Evolutionary conservation across 2,797 vertebrate genomes (phyloP), one percentile per base, ranked within the genome.

Genomic region (Chaetophractus vellerosus): DNA sequence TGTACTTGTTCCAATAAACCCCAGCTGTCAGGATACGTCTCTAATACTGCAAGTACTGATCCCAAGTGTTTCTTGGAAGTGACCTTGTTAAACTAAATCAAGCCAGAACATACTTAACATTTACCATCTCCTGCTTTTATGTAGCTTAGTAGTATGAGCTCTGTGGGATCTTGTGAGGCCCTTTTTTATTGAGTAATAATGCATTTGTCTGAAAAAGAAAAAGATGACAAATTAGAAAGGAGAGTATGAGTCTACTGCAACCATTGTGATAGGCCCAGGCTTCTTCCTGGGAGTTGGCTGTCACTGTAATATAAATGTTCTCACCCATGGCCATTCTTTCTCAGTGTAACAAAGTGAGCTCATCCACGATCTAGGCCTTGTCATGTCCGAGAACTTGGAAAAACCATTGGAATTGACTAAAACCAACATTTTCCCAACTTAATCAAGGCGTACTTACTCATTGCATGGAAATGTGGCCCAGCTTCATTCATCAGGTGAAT

Each of bases 51-150:
- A 75, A 86, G 55, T 45, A 80, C 69, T 26, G 33, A 92, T 76
- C 75, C 63, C 87, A 87, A 71, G 83, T 86, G 74, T 87, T 90
- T 96, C 88, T 96, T 85, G 88, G 85, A 90, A 96, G 74, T 64
- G 79, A 88, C 92, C 59, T 80, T 74, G 74, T 95, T 90, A 76
- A 86, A 88, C 36, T n/a, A 90, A 66, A 84, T 55, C 84, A 81
- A 90, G 19, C 26, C 31, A 85, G 81, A 88, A 90, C 4, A 5
- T 63, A 81, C n/a, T 85, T 94, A 89, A 63, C 81, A 61, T 63
- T 95, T 76, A 61, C 71, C 63, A 63, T 74, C 76, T 96, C 59
- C 48, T 84, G 38, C 45, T 79, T 66, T 90, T 64, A 85, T 59
- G 41, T 64, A 6, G 7, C 61, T 90, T 57, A 18, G 64, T 50